Percentiles rank a stretch among this genome's conserved stretches.
These are phyloP conservation scores for Rhamphomyia laevipes DNA, from an alignment of 2,888 invertebrate species.

Conservation along the genomic window DNA sequence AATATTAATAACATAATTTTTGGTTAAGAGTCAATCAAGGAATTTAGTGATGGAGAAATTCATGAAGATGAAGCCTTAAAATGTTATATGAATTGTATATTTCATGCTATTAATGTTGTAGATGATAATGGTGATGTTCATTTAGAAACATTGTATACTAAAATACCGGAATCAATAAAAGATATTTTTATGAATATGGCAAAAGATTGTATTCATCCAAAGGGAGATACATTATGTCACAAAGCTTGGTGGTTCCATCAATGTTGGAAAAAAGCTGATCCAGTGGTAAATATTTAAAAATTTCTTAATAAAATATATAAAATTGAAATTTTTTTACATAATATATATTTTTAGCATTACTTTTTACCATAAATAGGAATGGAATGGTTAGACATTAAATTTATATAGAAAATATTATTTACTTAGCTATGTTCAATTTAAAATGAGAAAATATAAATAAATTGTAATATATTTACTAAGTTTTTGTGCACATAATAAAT, in stretches of 20 bases:
- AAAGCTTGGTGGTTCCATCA: slow-evolving; percentile 36
- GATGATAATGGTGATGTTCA: slow-evolving; percentile 35
- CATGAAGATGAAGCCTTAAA: slow-evolving; percentile 35
- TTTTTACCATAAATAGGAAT: too few species aligned
- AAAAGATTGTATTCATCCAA: slow-evolving; percentile 29
- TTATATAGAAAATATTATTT: too few species aligned
- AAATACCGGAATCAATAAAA: slow-evolving; percentile 26
- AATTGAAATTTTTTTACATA: too few species aligned
- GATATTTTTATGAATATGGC: slow-evolving; percentile 28
- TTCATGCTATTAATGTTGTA: slow-evolving; percentile 33
- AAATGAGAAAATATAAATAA: too few species aligned
- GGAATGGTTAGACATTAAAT: too few species aligned
- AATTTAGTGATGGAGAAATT: slow-evolving; percentile 36
- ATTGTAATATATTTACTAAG: too few species aligned
- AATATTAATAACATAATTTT: not conserved
- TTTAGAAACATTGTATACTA: slow-evolving; percentile 27
- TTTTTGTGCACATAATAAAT: too few species aligned
- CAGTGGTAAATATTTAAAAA: slow-evolving; percentile 20
- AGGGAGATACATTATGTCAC: slow-evolving; percentile 31
- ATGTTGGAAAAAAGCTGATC: slow-evolving; percentile 29
- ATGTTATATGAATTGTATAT: slow-evolving; percentile 37
- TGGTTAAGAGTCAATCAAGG: slow-evolving; percentile 33
- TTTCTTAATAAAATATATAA: not conserved
- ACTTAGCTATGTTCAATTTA: too few species aligned
- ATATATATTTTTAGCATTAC: too few species aligned